Evolutionary conservation across 1,140 invertebrate species (phyloP).

Genomic region (Ostrea edulis): DNA sequence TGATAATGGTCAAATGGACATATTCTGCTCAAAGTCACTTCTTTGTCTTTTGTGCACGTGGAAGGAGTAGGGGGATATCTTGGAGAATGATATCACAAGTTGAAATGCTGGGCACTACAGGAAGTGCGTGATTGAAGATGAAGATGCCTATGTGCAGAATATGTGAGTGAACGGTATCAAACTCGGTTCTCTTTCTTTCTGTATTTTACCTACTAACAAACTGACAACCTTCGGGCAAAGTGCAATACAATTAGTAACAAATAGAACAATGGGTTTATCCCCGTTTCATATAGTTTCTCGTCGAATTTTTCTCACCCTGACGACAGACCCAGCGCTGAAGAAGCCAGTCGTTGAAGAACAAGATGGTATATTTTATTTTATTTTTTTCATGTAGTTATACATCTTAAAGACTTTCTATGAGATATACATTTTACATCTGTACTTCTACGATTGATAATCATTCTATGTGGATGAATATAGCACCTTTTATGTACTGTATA

Average conservation of each 20-base stretch:
- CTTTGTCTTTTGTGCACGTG: background rate
- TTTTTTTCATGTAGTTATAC: background rate
- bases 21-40: background rate
- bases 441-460: background rate
- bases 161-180: background rate
- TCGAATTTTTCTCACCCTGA: conserved; percentile 18
- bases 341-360: background rate
- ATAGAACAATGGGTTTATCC: conserved; percentile 26
- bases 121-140: no score
- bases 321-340: background rate
- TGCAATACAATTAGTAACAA: background rate
- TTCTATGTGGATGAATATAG: background rate
- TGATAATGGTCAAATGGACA: background rate
- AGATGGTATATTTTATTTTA: conserved; percentile 20
- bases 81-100: background rate
- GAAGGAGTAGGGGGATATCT: background rate
- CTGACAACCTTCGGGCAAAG: background rate
- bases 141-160: no score
- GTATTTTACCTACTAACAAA: background rate
- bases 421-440: background rate
- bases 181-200: background rate
- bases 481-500: conserved; percentile 29
- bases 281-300: conserved; percentile 23
- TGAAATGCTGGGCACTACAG: background rate
- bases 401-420: background rate